Base-by-base conservation (phyloP, 2,888 invertebrate species). In the Artemia sinica region DNA sequence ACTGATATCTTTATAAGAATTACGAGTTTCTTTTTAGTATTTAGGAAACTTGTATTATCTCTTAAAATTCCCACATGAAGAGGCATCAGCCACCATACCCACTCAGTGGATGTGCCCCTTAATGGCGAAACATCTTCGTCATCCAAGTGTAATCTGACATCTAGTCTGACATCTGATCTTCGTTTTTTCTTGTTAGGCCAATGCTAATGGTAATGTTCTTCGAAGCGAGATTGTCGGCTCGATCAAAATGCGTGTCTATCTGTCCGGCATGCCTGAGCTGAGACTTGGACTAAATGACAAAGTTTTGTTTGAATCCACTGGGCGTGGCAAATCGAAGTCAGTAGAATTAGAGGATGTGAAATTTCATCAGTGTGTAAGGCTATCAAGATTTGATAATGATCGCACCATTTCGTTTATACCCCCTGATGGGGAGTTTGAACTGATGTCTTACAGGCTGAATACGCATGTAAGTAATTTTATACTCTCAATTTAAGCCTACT, bases 281-380 rank as follows among this genome's bases (percentile, higher is more conserved):
- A 84, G 97, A 66, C 82, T 98, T 48, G 97, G 97, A 0, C 82
- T 98, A 2, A 98, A 98, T 78, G 97, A 98, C 77, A 98, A 97
- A 80, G 90, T 98, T 6, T 80, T 97, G 1, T 98, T 98, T 80
- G 96, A 98, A 78, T 93, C 92, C 74, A 96, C 95, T 1, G 97
- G 97, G 4, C 83, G 95, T 72, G 95, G 94, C 0, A 96, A 96
- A 79, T 95, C 93, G 18, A 97, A 97, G 78, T 94, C 95, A 28
- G 97, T 97, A 0, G 97, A 97, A 77, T 78, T 98, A 71, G 97
- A 97, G 79, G 97, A 97, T 80, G 95, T 96, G 0, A 98, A 98
- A 77, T 97, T 97, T 76, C 97, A 98, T 78, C 97, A 97, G 77
- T 98, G 97, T 78, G 97, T 98, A 0, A 83, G 97, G 72, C 79